Percentiles rank a stretch among this genome's conserved stretches.
These are phyloP conservation scores for Drosophila cyrtoloma DNA, from an alignment of 2,888 invertebrate species.

Conservation along the genomic window DNA sequence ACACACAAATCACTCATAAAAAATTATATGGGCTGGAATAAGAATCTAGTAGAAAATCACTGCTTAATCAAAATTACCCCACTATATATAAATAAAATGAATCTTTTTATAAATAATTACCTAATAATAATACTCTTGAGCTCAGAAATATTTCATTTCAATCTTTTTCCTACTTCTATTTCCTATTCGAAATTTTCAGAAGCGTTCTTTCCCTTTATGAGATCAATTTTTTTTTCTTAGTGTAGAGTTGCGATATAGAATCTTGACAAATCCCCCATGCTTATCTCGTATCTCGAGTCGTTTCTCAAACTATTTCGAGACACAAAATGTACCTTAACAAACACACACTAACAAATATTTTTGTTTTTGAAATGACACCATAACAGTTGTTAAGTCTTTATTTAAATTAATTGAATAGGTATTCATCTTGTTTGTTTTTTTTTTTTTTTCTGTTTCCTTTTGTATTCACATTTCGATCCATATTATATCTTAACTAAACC, in stretches of 20 bases:
- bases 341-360: not conserved
- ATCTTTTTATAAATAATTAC: not conserved
- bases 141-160: not conserved
- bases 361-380: slow-evolving; percentile 53
- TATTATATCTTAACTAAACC: slow-evolving; percentile 20
- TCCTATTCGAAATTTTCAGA: not conserved
- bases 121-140: too few species aligned
- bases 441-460: slow-evolving; percentile 14
- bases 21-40: not conserved
- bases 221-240: not conserved
- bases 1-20: not conserved
- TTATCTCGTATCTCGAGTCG: not conserved
- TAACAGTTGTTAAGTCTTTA: slow-evolving; percentile 77
- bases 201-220: not conserved
- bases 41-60: not conserved
- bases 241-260: not conserved
- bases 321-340: not conserved
- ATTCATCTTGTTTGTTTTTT: slow-evolving; percentile 30
- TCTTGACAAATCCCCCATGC: not conserved
- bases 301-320: slow-evolving; percentile 1
- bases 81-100: not conserved
- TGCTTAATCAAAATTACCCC: accelerated
- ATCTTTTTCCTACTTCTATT: not conserved
- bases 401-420: slow-evolving; percentile 75
- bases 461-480: slow-evolving; percentile 24